phyloP scores from a whole-genome alignment of 2,113 vertebrate genomes.

The Serilophus lunatus region DNA sequence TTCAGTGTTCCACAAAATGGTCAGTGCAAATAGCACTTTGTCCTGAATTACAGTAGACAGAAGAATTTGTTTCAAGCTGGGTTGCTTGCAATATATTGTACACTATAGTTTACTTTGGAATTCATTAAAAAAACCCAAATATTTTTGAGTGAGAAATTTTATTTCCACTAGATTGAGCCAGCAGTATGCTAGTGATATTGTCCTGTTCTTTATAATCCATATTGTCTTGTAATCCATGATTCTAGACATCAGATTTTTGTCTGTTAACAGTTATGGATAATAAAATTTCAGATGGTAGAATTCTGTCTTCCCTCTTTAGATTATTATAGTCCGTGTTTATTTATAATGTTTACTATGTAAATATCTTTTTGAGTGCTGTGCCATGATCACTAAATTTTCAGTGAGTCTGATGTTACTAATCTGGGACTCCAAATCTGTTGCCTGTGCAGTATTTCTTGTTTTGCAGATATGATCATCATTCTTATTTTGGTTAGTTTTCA shows the following conservation, averaged over 20 bases:
- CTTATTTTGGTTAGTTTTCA: neutral
- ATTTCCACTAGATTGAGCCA: neutral
- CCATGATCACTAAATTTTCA: neutral
- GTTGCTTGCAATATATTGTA: neutral
- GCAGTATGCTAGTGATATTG: neutral
- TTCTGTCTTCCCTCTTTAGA: neutral
- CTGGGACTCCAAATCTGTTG: neutral
- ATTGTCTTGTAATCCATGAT: neutral
- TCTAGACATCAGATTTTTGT: neutral
- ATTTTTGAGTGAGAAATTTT: neutral
- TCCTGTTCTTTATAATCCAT: neutral
- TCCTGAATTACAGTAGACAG: neutral
- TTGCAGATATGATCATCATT: neutral
- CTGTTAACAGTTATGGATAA: neutral
- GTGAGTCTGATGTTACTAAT: neutral
- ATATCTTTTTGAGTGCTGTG: neutral
- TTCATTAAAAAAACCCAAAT: neutral
- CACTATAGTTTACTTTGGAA: neutral
- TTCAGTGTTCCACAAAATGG: neutral
- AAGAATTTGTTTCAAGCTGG: neutral
- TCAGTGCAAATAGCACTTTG: neutral
- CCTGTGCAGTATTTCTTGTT: neutral
- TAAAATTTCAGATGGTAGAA: neutral
- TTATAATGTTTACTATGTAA: neutral
- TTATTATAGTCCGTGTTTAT: neutral